These are phyloP conservation scores for Eueremaeus valkanovi DNA, from an alignment of 2,888 invertebrate species.

Conservation along the genomic window DNA sequence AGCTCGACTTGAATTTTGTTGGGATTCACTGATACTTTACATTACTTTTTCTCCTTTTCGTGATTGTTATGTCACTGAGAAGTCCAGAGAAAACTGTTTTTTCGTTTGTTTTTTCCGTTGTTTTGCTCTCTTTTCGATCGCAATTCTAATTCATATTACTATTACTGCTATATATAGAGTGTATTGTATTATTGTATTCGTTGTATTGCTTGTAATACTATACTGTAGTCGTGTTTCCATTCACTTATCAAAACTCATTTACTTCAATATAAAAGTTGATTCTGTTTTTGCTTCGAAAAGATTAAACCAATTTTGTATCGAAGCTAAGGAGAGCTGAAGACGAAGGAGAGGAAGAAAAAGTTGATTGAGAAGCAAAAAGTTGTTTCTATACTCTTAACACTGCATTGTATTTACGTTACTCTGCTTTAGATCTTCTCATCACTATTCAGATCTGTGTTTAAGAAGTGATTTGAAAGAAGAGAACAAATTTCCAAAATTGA, in stretches of 20 bases:
- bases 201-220: neutral
- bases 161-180: too few relatives aligned
- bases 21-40: slow-evolving; percentile 31
- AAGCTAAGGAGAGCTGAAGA: neutral
- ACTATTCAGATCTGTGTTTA: neutral
- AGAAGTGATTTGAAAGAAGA: slow-evolving; percentile 2
- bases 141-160: neutral
- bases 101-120: neutral
- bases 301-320: neutral
- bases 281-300: neutral
- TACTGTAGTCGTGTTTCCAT: neutral
- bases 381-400: neutral
- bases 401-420: neutral
- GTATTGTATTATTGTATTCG: too few relatives aligned
- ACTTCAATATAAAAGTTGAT: slow-evolving; percentile 6
- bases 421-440: neutral
- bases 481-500: neutral
- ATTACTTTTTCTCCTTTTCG: neutral
- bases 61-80: neutral
- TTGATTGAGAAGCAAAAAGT: neutral
- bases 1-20: neutral
- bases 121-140: neutral
- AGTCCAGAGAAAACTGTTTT: neutral
- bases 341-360: neutral
- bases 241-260: slow-evolving; percentile 4